Conservation (phyloP, 2,113 vertebrate species). For the Eptesicus fuscus region DNA sequence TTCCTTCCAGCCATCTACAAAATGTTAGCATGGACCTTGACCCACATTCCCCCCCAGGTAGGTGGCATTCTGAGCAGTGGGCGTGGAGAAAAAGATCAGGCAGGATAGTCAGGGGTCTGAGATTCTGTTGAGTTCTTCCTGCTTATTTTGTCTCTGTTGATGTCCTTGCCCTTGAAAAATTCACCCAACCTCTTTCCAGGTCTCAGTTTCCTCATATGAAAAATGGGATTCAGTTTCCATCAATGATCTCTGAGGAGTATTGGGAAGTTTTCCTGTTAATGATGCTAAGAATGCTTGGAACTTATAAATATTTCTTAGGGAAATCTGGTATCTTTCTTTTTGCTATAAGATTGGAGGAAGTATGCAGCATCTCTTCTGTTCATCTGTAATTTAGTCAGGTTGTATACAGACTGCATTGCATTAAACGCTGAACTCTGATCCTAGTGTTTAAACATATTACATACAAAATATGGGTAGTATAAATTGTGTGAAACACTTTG, state of each 20-base stretch:
- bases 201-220: slow-evolving; percentile 55
- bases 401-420: slow-evolving; percentile 62
- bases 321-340: slow-evolving; percentile 68
- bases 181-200: neutral
- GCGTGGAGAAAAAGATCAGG: neutral
- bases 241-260: neutral
- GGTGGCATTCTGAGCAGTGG: neutral
- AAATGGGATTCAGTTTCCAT: slow-evolving; percentile 20
- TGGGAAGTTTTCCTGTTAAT: slow-evolving; percentile 34
- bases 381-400: slow-evolving; percentile 68
- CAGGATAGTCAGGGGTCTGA: neutral
- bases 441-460: slow-evolving; percentile 66
- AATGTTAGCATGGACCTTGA: neutral
- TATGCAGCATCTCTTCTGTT: slow-evolving; percentile 71
- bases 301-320: slow-evolving; percentile 67
- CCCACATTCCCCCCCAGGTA: neutral
- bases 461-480: slow-evolving; percentile 67
- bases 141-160: neutral
- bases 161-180: neutral
- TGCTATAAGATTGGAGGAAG: slow-evolving; percentile 70
- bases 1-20: neutral
- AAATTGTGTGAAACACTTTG: slow-evolving; percentile 73
- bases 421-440: slow-evolving; percentile 60
- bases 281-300: slow-evolving; percentile 60
- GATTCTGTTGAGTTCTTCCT: neutral